A percentile compares a stretch with the other conserved stretches of the same genome.
phyloP scores from a whole-genome alignment of 2,888 invertebrate species.

The Acleris holmiana region DNA sequence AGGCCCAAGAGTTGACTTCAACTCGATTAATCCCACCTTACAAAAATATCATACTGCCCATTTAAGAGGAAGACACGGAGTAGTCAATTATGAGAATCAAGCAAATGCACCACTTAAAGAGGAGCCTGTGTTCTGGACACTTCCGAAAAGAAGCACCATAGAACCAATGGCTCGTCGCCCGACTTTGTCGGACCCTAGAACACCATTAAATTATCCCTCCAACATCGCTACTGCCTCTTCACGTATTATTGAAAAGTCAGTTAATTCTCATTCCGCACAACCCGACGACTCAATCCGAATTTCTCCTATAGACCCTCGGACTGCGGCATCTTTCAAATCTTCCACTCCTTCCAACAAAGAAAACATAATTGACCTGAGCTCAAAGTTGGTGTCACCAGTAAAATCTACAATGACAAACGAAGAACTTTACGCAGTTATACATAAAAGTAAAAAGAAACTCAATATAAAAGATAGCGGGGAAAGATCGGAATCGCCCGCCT shows the following conservation, averaged over 20 bases:
- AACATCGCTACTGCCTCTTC: constrained; percentile 47
- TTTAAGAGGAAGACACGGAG: constrained; percentile 66
- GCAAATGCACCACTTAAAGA: constrained; percentile 52
- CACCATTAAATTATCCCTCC: constrained; percentile 51
- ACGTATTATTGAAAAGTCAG: constrained; percentile 42
- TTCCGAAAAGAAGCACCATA: constrained; percentile 71
- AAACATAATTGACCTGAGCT: constrained; percentile 77
- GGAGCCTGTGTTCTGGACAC: constrained; percentile 85
- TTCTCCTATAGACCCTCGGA: constrained; percentile 88
- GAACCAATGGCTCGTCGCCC: constrained; percentile 50
- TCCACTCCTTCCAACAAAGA: constrained; percentile 87
- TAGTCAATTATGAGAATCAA: constrained; percentile 62
- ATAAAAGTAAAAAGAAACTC: constrained; percentile 89
- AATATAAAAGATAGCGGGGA: constrained; percentile 86
- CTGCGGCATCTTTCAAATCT: constrained; percentile 85
- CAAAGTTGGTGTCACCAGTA: constrained; percentile 85
- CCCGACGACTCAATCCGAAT: constrained; percentile 79
- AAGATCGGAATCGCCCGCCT: constrained; percentile 75
- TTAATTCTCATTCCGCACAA: constrained; percentile 37
- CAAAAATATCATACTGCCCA: constrained; percentile 67
- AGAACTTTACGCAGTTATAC: constrained; percentile 90
- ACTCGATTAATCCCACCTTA: constrained; percentile 61
- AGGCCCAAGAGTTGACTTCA: constrained; percentile 59
- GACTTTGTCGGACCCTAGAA: constrained; percentile 46
- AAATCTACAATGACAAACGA: constrained; percentile 91